These are phyloP conservation scores for Hypercompe scribonia DNA, from an alignment of 2,888 invertebrate genomes.

Conservation along the genomic window DNA sequence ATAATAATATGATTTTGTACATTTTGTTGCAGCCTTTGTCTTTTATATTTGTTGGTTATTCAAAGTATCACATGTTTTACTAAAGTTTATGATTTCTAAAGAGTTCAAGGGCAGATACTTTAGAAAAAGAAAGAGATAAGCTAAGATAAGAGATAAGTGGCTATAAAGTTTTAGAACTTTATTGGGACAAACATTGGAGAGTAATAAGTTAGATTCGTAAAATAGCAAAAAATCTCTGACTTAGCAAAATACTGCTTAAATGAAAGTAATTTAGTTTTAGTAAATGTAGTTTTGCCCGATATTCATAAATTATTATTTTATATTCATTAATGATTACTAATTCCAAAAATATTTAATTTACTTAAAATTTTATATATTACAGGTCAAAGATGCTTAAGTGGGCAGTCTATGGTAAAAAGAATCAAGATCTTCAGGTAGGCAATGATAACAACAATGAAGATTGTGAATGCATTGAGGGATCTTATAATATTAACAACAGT, in stretches of 20 bases:
- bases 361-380: conserved; percentile 57
- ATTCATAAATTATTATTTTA: too few species aligned
- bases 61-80: not conserved
- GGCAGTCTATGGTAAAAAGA: conserved; percentile 85
- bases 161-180: too few species aligned
- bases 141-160: too few species aligned
- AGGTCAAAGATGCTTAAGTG: conserved; percentile 88
- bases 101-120: too few species aligned
- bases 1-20: not conserved
- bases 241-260: too few species aligned
- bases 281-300: too few species aligned
- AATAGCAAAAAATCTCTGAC: too few species aligned
- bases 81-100: not conserved
- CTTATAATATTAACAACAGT: conserved; percentile 62
- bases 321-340: too few species aligned
- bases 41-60: not conserved
- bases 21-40: not conserved
- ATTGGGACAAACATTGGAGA: too few species aligned
- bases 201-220: too few species aligned
- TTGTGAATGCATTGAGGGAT: conserved; percentile 57
- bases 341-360: conserved; percentile 6
- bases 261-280: too few species aligned
- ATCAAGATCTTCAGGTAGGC: conserved; percentile 66
- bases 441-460: conserved; percentile 61
- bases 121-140: too few species aligned